Percentiles rank a stretch among this genome's conserved stretches.
These are phyloP conservation scores for Zaprionus lineosus DNA, from an alignment of 2,888 invertebrate species.

Conservation along the genomic window DNA sequence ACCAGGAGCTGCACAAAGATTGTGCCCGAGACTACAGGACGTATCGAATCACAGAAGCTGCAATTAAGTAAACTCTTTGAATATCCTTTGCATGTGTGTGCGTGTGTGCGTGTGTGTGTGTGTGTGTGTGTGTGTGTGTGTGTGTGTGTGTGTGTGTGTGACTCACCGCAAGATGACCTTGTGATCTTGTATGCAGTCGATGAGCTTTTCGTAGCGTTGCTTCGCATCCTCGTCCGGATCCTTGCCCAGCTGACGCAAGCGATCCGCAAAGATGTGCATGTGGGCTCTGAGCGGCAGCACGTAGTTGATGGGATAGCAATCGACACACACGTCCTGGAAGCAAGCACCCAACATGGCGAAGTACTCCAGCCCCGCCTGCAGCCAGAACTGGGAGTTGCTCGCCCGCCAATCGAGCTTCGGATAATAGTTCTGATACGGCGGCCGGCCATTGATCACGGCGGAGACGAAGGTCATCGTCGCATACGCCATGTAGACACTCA, in stretches of 20 bases:
- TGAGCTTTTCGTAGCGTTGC: conserved; percentile 54
- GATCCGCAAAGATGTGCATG: conserved; percentile 52
- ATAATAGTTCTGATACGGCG: conserved; percentile 72
- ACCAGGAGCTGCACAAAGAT: conserved; percentile 73
- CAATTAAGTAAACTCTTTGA: background rate
- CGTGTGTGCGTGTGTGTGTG: too few species aligned
- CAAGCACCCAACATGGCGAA: conserved; percentile 62
- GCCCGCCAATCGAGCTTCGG: conserved; percentile 68
- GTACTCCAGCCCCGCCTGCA: conserved; percentile 65
- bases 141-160: too few species aligned
- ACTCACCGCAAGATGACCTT: conserved; percentile 55
- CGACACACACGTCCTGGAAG: conserved; percentile 66
- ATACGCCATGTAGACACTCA: conserved; percentile 56
- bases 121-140: too few species aligned
- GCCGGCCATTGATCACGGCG: conserved; percentile 53
- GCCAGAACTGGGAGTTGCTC: conserved; percentile 40
- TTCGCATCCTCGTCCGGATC: conserved; percentile 37
- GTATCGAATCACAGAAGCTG: conserved; percentile 62
- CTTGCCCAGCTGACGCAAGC: conserved; percentile 55
- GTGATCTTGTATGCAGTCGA: conserved; percentile 69
- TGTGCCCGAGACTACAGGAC: conserved; percentile 69
- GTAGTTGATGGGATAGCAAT: conserved; percentile 71
- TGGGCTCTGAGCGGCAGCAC: conserved; percentile 65
- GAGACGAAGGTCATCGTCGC: conserved; percentile 58
- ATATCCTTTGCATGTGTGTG: background rate